A percentile compares a stretch with the other conserved stretches of the same genome.
Evolutionary conservation across 2,113 vertebrate genomes (phyloP).

Genomic region (Aphyosemion australe): DNA sequence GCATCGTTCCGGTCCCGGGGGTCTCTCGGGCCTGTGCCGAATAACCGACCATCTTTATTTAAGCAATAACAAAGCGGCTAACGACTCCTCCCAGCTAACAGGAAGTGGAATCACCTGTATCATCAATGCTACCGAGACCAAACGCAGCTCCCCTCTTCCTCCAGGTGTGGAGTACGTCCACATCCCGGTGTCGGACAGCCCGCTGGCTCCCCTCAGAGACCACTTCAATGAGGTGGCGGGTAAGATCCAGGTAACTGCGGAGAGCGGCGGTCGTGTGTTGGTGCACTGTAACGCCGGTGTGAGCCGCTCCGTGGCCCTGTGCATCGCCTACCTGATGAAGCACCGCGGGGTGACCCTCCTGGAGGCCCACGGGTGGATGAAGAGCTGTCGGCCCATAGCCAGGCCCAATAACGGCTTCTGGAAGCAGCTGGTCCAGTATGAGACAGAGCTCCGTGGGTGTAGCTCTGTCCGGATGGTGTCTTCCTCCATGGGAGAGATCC

Average conservation of each 20-base stretch:
- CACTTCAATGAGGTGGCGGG: slow-evolving; percentile 76
- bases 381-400: slow-evolving; percentile 62
- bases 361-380: slow-evolving; percentile 72
- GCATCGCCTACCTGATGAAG: slow-evolving; percentile 78
- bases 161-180: slow-evolving; percentile 66
- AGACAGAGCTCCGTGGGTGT: slow-evolving; percentile 62
- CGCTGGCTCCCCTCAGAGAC: slow-evolving; percentile 50
- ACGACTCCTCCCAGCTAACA: slow-evolving; percentile 48
- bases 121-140: slow-evolving; percentile 65
- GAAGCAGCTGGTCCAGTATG: slow-evolving; percentile 78
- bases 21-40: slow-evolving; percentile 69
- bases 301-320: slow-evolving; percentile 79
- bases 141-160: not conserved
- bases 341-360: slow-evolving; percentile 56
- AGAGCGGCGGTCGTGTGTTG: slow-evolving; percentile 60
- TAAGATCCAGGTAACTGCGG: slow-evolving; percentile 21
- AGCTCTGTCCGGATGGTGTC: slow-evolving; percentile 72
- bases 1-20: slow-evolving; percentile 16
- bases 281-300: slow-evolving; percentile 81
- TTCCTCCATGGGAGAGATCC: slow-evolving; percentile 74
- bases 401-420: slow-evolving; percentile 81
- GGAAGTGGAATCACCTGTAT: slow-evolving; percentile 70
- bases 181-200: slow-evolving; percentile 71
- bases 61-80: slow-evolving; percentile 65
- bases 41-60: slow-evolving; percentile 77